Percentiles rank a stretch among this genome's conserved stretches.
Evolutionary conservation across 2,888 invertebrate genomes (phyloP).

Genomic region (Synanthedon vespiformis): DNA sequence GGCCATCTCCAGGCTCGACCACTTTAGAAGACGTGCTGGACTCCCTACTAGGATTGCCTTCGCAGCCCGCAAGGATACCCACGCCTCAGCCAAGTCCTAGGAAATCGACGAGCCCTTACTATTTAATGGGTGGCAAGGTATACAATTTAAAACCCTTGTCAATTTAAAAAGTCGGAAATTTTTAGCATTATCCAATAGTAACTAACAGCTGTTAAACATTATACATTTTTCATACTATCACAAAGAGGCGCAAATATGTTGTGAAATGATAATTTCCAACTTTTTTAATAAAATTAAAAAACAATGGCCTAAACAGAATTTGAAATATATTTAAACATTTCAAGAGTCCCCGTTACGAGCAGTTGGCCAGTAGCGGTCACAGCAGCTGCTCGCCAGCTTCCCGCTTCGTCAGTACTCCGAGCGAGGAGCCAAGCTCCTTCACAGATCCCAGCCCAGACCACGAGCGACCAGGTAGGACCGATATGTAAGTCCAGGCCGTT

Average conservation of each 20-base stretch:
- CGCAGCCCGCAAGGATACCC: constrained; percentile 78
- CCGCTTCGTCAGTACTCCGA: constrained; percentile 50
- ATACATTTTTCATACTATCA: no score
- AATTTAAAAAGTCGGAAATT: no score
- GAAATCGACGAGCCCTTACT: constrained; percentile 59
- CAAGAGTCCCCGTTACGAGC: constrained; percentile 65
- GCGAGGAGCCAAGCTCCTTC: constrained; percentile 51
- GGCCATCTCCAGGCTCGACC: constrained; percentile 83
- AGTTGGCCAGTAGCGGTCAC: constrained; percentile 58
- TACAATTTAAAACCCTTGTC: background rate
- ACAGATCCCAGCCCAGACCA: constrained; percentile 55
- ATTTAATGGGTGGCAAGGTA: constrained; percentile 64
- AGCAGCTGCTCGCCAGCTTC: constrained; percentile 58
- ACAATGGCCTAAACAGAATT: no score
- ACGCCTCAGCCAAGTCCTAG: constrained; percentile 73
- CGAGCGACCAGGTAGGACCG: constrained; percentile 68
- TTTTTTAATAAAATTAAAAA: no score
- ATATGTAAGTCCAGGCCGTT: constrained; percentile 68
- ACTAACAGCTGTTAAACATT: no score
- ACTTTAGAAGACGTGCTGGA: constrained; percentile 95
- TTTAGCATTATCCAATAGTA: no score
- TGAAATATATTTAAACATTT: constrained; percentile 4
- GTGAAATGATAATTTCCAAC: no score
- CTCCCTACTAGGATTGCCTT: constrained; percentile 87
- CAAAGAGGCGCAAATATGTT: no score